phyloP scores from a whole-genome alignment of 2,888 invertebrate genomes.

The Lithophane socia region DNA sequence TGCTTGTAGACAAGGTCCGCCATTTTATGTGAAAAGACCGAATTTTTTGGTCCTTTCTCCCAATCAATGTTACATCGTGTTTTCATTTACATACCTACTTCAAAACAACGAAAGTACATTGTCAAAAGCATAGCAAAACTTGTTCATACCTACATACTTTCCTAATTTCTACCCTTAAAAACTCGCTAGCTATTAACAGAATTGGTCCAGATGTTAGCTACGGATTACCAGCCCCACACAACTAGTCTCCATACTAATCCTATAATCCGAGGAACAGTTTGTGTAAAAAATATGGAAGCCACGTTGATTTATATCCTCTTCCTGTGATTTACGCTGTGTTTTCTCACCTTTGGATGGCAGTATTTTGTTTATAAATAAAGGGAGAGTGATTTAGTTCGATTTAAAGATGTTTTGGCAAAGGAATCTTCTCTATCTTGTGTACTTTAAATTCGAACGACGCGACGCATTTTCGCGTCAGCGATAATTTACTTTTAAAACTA shows the following conservation, averaged over 20 bases:
- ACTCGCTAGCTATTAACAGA: conserved; percentile 56
- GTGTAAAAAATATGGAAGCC: conserved; percentile 58
- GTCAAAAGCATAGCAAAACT: background rate
- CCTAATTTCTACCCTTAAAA: conserved; percentile 50
- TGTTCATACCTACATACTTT: background rate
- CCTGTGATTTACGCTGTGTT: conserved; percentile 71
- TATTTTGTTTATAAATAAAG: conserved; percentile 27
- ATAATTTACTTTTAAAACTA: background rate
- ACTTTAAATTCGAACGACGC: background rate
- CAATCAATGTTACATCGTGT: no score
- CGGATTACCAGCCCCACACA: conserved; percentile 60
- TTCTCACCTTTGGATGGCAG: conserved; percentile 66
- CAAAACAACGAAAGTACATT: background rate
- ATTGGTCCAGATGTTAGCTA: conserved; percentile 60
- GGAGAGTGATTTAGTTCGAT: conserved; percentile 41
- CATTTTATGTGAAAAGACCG: no score
- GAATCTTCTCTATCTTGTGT: background rate
- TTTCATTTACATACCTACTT: background rate
- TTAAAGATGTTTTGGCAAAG: conserved; percentile 15
- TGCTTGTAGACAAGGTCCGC: no score
- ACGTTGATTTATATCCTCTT: conserved; percentile 64
- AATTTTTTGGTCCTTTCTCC: no score
- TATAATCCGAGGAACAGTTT: conserved; percentile 51
- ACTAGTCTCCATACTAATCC: conserved; percentile 51
- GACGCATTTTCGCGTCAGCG: background rate